Conservation (phyloP, 1,140 invertebrate genomes). For the Ridgeia piscesae region DNA sequence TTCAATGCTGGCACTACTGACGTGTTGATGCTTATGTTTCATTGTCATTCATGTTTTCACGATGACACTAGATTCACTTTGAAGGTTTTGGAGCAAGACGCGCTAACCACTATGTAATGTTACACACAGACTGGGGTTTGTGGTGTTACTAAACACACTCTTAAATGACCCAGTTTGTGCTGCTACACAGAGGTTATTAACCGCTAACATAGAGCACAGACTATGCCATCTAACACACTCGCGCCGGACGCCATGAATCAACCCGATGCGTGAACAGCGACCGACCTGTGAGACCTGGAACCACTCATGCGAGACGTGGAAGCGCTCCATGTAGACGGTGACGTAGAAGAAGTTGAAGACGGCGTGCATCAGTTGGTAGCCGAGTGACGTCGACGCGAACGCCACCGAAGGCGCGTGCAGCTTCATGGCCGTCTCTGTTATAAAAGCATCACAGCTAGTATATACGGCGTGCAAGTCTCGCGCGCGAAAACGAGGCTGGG, state of each 20-base stretch:
- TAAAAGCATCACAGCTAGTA: background rate
- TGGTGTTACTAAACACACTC: no score
- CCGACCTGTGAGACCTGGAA: conserved; percentile 52
- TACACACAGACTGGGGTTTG: no score
- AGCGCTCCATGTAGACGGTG: conserved; percentile 58
- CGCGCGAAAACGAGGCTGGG: background rate
- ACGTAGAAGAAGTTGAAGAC: conserved; percentile 51
- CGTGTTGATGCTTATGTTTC: no score
- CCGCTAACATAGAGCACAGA: no score
- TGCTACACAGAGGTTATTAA: no score
- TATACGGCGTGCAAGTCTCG: no score
- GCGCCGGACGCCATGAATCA: background rate
- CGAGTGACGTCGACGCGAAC: conserved; percentile 38
- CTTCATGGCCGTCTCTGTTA: background rate
- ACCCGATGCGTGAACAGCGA: background rate
- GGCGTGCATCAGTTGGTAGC: conserved; percentile 37
- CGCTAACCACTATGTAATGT: no score
- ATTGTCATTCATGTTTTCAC: no score
- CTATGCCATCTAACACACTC: background rate
- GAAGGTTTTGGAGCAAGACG: no score
- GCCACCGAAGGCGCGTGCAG: conserved; percentile 33
- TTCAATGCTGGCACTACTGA: no score
- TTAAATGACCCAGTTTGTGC: no score
- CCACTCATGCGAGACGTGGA: conserved; percentile 57
- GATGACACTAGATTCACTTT: no score